These are phyloP conservation scores for Petaurus breviceps DNA, from an alignment of 2,113 vertebrate species.

Conservation along the genomic window DNA sequence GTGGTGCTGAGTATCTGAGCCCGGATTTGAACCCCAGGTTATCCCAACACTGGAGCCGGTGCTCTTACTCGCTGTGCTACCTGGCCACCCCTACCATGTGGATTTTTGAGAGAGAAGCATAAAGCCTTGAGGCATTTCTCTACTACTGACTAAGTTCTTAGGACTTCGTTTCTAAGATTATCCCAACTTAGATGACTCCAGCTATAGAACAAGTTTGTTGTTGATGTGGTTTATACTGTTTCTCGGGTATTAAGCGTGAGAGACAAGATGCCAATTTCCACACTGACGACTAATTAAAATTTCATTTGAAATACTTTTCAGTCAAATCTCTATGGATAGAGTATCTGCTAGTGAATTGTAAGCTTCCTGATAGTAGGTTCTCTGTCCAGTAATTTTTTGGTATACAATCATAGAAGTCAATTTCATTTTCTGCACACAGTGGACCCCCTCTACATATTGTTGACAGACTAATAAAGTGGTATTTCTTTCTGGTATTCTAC, in stretches of 20 bases:
- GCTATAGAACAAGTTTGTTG: neutral
- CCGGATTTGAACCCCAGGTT: too few species aligned
- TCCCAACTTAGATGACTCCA: neutral
- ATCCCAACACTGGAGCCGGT: too few species aligned
- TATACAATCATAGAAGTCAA: neutral
- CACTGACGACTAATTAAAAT: neutral
- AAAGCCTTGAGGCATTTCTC: neutral
- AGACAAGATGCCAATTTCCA: neutral
- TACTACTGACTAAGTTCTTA: neutral
- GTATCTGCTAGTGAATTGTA: neutral
- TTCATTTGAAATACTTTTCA: neutral
- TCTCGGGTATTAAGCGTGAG: neutral
- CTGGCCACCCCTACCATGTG: too few species aligned
- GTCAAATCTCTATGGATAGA: neutral
- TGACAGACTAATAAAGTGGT: neutral
- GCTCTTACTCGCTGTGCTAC: too few species aligned
- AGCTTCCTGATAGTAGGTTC: neutral
- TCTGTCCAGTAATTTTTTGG: neutral
- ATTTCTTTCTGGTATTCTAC: neutral
- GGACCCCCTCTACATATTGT: neutral
- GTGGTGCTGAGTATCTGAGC: too few species aligned
- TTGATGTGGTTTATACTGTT: neutral
- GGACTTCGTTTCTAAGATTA: too few species aligned
- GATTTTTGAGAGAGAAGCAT: neutral
- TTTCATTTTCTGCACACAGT: neutral